A percentile compares a stretch with the other conserved stretches of the same genome.
phyloP scores from a whole-genome alignment of 2,797 vertebrate genomes.

The Semotilus atromaculatus region DNA sequence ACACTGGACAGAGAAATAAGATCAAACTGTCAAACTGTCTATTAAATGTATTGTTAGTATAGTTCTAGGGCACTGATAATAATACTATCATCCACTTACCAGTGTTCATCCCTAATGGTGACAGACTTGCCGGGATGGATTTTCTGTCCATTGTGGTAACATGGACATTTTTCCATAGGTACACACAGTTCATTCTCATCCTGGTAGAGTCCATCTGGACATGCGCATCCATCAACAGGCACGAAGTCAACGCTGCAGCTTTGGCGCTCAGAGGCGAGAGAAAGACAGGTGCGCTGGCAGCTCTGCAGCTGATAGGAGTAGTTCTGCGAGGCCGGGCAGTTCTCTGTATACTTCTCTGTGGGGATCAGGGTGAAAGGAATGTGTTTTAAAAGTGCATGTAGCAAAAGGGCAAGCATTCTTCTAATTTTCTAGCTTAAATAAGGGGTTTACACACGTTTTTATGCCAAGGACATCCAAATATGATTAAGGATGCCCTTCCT shows the following conservation, averaged over 20 bases:
- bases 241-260: constrained; percentile 81
- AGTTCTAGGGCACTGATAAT: background rate
- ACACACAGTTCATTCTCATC: constrained; percentile 84
- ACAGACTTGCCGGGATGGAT: constrained; percentile 83
- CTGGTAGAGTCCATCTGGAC: constrained; percentile 81
- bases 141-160: constrained; percentile 82
- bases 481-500: background rate
- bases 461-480: background rate
- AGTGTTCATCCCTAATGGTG: constrained; percentile 83
- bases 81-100: constrained; percentile 75
- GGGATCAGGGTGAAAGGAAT: constrained; percentile 38
- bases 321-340: constrained; percentile 83
- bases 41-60: background rate
- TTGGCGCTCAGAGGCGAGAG: constrained; percentile 78
- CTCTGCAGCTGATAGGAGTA: constrained; percentile 88
- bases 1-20: constrained; percentile 71
- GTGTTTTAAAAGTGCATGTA: background rate
- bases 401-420: background rate
- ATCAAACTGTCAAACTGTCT: constrained; percentile 17
- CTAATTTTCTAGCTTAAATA: background rate
- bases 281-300: constrained; percentile 89
- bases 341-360: constrained; percentile 80
- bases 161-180: constrained; percentile 83
- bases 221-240: constrained; percentile 93
- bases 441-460: background rate